Evolutionary conservation across 2,113 vertebrate genomes (phyloP).

Genomic region (Gallinago undulata): DNA sequence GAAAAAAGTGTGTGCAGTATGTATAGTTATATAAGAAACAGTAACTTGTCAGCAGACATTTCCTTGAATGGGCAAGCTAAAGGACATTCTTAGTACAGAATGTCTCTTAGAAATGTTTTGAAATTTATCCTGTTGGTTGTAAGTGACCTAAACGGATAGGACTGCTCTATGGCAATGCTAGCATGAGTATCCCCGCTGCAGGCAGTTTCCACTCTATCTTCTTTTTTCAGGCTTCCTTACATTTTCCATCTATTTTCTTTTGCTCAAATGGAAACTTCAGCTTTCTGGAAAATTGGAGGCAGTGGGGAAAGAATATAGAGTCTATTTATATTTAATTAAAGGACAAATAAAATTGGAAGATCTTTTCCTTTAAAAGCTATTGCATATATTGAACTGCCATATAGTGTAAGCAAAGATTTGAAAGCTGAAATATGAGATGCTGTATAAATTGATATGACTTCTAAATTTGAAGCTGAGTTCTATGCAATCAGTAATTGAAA

Average conservation of each 20-base stretch:
- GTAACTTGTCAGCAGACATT: background rate
- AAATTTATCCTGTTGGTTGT: background rate
- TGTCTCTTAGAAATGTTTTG: background rate
- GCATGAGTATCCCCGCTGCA: background rate
- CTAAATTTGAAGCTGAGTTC: conserved; percentile 4
- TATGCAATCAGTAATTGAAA: background rate
- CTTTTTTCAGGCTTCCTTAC: background rate
- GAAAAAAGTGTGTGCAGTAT: background rate
- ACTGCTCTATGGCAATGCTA: background rate
- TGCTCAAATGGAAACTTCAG: background rate
- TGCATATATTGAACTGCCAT: background rate
- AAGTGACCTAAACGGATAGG: background rate
- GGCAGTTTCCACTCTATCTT: background rate
- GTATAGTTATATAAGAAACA: background rate
- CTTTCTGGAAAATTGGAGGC: background rate
- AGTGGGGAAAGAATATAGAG: background rate
- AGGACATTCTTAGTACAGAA: background rate
- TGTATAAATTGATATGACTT: background rate
- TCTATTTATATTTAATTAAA: background rate
- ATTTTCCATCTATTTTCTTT: background rate
- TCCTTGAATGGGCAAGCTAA: background rate
- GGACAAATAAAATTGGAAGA: background rate
- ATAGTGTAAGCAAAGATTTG: background rate
- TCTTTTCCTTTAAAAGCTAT: background rate
- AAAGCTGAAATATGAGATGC: background rate